Evolutionary conservation across 2,797 vertebrate species (phyloP).

Genomic region (Allenopithecus nigroviridis): DNA sequence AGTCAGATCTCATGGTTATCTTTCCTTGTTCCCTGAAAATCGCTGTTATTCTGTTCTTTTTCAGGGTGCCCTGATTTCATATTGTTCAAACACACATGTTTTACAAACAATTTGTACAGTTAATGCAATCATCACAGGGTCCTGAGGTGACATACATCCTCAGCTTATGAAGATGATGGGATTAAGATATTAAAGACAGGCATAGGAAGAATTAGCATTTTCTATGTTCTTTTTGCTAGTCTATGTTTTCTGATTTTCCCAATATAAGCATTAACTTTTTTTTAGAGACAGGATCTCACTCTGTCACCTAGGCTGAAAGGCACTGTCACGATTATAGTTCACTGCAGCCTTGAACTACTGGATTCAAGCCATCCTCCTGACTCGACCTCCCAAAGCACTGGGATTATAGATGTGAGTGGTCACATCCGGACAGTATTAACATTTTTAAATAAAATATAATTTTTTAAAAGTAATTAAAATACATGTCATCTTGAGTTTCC

Average conservation of each 20-base stretch:
- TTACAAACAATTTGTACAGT: no score
- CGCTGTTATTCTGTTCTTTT: no score
- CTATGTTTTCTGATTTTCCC: conserved; percentile 47
- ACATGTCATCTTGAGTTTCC: neutral
- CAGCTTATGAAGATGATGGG: no score
- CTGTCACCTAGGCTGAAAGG: neutral
- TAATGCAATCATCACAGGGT: no score
- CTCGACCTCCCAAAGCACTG: neutral
- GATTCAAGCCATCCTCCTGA: neutral
- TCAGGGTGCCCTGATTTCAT: no score
- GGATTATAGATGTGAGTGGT: neutral
- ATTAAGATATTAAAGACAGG: no score
- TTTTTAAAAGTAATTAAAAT: neutral
- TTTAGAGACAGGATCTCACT: neutral
- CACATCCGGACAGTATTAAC: neutral
- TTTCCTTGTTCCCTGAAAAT: no score
- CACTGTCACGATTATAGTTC: neutral
- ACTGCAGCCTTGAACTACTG: neutral
- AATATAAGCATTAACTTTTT: neutral
- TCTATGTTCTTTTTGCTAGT: neutral
- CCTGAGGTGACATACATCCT: no score
- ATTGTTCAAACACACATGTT: no score
- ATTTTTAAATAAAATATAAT: conserved; percentile 34
- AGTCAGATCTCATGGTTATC: no score
- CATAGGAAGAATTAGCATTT: neutral